These are phyloP conservation scores for Sebastes nivosus DNA, from an alignment of 2,797 vertebrate genomes.

Conservation along the genomic window DNA sequence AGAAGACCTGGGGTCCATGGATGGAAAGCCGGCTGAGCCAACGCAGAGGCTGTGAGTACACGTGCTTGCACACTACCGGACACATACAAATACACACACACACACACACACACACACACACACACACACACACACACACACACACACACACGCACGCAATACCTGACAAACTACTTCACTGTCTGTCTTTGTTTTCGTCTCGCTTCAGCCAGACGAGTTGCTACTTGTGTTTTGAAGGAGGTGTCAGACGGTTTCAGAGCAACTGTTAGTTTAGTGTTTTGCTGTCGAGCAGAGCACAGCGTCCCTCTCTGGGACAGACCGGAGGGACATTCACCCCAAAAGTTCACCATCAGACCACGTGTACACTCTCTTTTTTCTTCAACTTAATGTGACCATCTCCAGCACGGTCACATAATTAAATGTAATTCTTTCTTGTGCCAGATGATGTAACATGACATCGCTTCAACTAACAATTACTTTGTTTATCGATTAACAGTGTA, in stretches of 20 bases:
- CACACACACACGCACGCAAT: neutral
- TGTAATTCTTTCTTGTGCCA: neutral
- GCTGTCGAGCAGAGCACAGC: neutral
- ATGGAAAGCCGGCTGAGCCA: constrained; percentile 78
- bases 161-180: neutral
- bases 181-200: neutral
- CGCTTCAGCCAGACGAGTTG: neutral
- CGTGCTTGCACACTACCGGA: neutral
- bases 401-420: neutral
- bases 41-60: constrained; percentile 89
- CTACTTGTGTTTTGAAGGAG: neutral
- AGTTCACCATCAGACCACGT: neutral
- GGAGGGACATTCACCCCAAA: constrained; percentile 54
- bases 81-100: neutral
- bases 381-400: no score
- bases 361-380: neutral
- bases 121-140: neutral
- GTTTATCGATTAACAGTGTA: no score
- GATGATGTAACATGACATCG: neutral
- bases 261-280: neutral
- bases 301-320: constrained; percentile 3
- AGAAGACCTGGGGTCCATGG: constrained; percentile 90
- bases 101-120: neutral
- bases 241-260: neutral
- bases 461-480: neutral